A percentile compares a stretch with the other conserved stretches of the same genome.
Conservation (phyloP, 2,113 vertebrate genomes). For the Myiagra hebetior region DNA sequence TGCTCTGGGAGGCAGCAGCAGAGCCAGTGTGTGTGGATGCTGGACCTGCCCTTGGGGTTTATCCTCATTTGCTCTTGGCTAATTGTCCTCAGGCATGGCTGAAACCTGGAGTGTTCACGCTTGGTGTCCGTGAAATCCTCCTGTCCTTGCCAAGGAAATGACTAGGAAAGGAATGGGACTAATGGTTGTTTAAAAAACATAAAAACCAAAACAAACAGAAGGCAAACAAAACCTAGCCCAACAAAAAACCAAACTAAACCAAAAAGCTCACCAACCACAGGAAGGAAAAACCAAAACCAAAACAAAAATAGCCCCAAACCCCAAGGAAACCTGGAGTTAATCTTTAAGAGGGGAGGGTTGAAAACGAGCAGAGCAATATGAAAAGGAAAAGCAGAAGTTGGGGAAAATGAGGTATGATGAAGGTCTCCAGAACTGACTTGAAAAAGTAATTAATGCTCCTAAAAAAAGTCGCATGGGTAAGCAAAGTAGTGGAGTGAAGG, state of each 20-base stretch:
- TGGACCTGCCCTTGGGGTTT: not conserved
- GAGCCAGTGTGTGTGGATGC: not conserved
- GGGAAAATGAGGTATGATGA: not conserved
- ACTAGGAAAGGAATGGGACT: not conserved
- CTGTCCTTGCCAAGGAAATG: not conserved
- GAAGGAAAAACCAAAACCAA: rapidly evolving
- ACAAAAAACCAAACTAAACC: not conserved
- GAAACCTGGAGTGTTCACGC: not conserved
- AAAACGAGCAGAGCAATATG: not conserved
- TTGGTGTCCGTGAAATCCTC: not conserved
- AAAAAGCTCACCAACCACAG: not conserved
- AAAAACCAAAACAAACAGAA: not conserved
- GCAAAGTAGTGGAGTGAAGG: not conserved
- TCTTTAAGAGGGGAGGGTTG: not conserved
- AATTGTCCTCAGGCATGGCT: not conserved
- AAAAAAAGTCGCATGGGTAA: not conserved
- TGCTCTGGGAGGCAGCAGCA: not conserved
- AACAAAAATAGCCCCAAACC: not conserved
- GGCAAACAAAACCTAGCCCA: not conserved
- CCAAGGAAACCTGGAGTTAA: not conserved
- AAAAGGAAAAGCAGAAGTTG: not conserved
- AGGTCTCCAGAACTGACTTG: not conserved
- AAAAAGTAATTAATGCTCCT: not conserved
- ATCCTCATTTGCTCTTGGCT: not conserved
- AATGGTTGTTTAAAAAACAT: not conserved